Base-by-base conservation (phyloP, 2,113 vertebrate species). In the Pluvianellus socialis region DNA sequence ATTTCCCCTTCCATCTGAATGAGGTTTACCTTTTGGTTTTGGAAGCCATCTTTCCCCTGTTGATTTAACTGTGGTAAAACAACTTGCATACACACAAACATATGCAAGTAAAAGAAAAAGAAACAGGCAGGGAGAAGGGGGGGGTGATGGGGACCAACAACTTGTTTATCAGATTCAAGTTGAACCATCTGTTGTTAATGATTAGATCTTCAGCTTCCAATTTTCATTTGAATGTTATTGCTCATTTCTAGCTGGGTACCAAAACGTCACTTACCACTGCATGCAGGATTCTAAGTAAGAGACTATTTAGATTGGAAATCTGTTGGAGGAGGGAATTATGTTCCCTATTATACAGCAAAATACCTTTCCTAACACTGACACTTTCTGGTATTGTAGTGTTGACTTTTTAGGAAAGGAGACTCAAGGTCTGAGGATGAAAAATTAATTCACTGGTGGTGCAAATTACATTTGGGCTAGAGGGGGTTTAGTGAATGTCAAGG, bases 101-200 rank as follows among this genome's bases (percentile, higher is more conserved):
- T 74, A 83, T 84, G 84, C 79, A 94, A 97, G 56, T 23, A 27
- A 92, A 88, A 79, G 45, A 45, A 90, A 73, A 77, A 83, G 79
- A 80, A 94, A 63, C 0, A 5, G 52, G 33, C 35, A 63, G 88
- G 74, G 30, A 70, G 84, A 79, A 58, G 11, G 24, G 53, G 53
- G n/a, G 44, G 14, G 24, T 74, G 82, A 80, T 3, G 55, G 86
- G 79, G 95, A 92, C 89, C 89, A 92, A 79, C 94, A 98, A 97
- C 93, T 96, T 98, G 97, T 98, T 98, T 98, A 98, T 98, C 91
- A 66, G 95, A 98, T 96, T 97, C 86, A 96, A 96, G 95, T 96
- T 97, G 96, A 98, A 96, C 96, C 98, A 98, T 98, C 98, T 98
- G 98, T 97, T 98, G 96, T 97, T 98, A 98, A 98, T 98, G 97